These are phyloP conservation scores for Eupithecia exiguata DNA, from an alignment of 2,888 invertebrate genomes.

Conservation along the genomic window DNA sequence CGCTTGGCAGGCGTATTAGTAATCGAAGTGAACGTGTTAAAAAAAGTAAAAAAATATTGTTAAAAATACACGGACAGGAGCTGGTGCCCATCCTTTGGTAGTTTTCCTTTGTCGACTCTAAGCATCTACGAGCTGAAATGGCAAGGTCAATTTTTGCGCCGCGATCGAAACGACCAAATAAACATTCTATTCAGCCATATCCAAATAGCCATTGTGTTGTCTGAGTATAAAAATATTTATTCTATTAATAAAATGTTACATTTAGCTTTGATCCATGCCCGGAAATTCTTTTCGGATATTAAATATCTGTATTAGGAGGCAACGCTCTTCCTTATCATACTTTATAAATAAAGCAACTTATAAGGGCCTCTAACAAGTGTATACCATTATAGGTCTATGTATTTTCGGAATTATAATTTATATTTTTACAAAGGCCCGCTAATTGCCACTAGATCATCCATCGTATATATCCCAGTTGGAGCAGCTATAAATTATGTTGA, in stretches of 20 bases:
- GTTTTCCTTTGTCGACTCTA: no score
- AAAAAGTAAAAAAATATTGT: no score
- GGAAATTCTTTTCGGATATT: neutral
- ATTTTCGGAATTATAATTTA: neutral
- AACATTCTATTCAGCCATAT: neutral
- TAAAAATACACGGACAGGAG: no score
- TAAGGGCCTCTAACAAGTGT: neutral
- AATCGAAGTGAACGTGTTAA: no score
- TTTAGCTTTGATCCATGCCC: neutral
- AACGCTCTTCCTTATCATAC: neutral
- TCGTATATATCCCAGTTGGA: conserved; percentile 8
- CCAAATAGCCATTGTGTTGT: neutral
- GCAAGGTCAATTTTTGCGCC: no score
- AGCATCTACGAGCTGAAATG: no score
- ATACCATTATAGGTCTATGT: neutral
- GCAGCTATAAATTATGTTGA: conserved; percentile 25
- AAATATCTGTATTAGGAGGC: neutral
- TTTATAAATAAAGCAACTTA: neutral
- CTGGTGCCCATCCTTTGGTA: no score
- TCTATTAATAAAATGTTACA: neutral
- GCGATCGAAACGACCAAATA: no score
- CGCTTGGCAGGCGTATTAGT: no score
- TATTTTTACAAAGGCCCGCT: neutral
- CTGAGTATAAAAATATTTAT: neutral
- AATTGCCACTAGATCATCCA: conserved; percentile 23